Percentiles rank a stretch among this genome's conserved stretches.
phyloP scores from a whole-genome alignment of 2,888 invertebrate species.

The Melanargia galathea region DNA sequence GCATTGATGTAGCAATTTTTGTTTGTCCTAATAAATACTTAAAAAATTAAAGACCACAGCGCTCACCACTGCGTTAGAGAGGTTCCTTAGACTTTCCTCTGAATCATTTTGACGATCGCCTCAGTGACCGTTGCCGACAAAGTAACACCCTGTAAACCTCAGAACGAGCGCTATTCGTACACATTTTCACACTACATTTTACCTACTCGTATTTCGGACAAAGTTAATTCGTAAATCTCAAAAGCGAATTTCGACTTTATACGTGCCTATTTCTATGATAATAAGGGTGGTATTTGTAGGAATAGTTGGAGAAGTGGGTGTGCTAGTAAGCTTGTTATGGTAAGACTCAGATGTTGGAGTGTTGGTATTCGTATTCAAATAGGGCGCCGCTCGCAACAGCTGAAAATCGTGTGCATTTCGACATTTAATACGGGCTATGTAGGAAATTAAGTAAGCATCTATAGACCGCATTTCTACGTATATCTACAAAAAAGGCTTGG shows the following conservation, averaged over 20 bases:
- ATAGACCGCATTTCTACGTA: background rate
- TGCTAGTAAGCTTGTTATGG: constrained; percentile 17
- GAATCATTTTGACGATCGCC: too few species aligned
- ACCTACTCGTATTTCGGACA: constrained; percentile 6
- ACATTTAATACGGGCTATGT: background rate
- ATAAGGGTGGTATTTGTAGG: background rate
- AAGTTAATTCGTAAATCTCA: background rate
- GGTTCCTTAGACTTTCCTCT: too few species aligned
- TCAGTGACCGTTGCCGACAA: background rate
- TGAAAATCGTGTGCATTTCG: constrained; percentile 18
- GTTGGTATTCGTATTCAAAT: constrained; percentile 26
- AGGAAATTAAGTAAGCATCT: background rate
- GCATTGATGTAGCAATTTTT: too few species aligned
- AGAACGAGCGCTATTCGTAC: background rate
- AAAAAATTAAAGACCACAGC: too few species aligned
- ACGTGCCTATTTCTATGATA: background rate
- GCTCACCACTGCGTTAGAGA: too few species aligned
- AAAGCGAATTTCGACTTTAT: background rate
- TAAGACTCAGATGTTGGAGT: constrained; percentile 27
- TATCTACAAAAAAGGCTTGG: too few species aligned
- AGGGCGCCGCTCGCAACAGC: constrained; percentile 27
- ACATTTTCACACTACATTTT: constrained; percentile 20
- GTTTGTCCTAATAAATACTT: too few species aligned
- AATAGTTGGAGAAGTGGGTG: background rate
- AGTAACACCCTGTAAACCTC: background rate